Evolutionary conservation across 2,113 vertebrate genomes (phyloP).

Genomic region (Apodemus sylvaticus): DNA sequence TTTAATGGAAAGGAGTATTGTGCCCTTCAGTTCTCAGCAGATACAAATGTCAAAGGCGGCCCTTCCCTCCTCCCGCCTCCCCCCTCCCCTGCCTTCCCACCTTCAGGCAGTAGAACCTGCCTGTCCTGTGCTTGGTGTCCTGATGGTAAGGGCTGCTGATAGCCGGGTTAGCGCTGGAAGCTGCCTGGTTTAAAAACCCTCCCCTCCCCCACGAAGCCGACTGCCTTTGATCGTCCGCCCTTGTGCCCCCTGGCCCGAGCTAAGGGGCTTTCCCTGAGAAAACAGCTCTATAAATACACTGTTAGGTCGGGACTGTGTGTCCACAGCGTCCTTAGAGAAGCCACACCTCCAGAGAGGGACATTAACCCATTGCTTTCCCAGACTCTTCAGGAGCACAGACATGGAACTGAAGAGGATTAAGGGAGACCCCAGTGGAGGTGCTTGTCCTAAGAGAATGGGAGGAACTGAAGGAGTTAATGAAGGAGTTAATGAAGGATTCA

Average conservation of each 20-base stretch:
- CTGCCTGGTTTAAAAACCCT: not conserved
- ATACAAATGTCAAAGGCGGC: slow-evolving; percentile 48
- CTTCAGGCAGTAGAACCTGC: not conserved
- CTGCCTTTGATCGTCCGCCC: not conserved
- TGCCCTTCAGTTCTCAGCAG: slow-evolving; percentile 38
- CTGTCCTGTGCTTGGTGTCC: not conserved
- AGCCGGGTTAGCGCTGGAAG: not conserved
- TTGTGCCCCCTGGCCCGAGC: not conserved
- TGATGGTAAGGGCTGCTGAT: not conserved
- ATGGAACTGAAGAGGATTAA: not conserved
- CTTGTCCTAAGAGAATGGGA: slow-evolving; percentile 1
- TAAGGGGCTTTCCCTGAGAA: slow-evolving; percentile 36
- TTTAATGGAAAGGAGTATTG: slow-evolving; percentile 57
- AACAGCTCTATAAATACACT: slow-evolving; percentile 53
- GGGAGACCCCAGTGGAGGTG: not conserved
- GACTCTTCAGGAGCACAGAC: not conserved
- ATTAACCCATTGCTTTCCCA: not conserved
- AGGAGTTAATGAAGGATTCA: too few species aligned
- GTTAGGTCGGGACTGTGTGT: not conserved
- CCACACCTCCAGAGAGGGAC: not conserved
- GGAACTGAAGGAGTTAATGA: too few species aligned
- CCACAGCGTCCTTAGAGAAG: not conserved
- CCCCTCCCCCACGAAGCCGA: not conserved
- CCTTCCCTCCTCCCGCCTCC: not conserved
- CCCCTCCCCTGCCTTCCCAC: not conserved